phyloP scores from a whole-genome alignment of 2,113 vertebrate species.

The Alectura lathami region DNA sequence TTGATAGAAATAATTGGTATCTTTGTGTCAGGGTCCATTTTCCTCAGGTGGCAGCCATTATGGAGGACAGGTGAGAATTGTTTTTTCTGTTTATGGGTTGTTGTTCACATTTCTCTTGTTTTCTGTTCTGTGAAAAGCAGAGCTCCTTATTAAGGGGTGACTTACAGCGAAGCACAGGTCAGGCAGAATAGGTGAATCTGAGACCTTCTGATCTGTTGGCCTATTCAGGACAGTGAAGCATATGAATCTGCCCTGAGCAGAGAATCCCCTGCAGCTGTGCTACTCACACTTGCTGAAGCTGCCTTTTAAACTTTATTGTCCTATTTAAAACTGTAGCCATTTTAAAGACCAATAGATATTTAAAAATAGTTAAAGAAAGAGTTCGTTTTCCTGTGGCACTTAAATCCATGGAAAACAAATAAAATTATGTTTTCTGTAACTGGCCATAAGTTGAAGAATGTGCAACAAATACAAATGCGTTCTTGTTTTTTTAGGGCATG shows the following conservation, averaged over 20 bases:
- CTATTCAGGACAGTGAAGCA: neutral
- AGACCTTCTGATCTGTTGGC: neutral
- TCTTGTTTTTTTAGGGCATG: neutral
- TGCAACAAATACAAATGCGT: neutral
- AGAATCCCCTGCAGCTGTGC: neutral
- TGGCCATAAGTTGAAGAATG: neutral
- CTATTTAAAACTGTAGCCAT: neutral
- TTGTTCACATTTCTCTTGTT: neutral
- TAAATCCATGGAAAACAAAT: neutral
- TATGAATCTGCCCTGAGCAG: neutral
- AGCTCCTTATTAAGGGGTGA: neutral
- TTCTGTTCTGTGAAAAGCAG: neutral
- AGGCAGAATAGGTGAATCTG: neutral
- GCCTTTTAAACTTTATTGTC: neutral
- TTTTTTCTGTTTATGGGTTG: neutral
- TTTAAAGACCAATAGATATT: neutral
- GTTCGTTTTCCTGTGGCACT: neutral
- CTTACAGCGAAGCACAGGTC: neutral
- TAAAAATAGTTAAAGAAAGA: neutral
- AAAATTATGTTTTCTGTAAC: neutral
- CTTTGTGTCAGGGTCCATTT: slow-evolving; percentile 36
- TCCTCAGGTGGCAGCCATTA: slow-evolving; percentile 28
- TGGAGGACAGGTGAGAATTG: slow-evolving; percentile 42
- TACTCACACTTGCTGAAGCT: neutral
- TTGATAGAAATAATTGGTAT: slow-evolving; percentile 23